Percentiles rank a stretch among this genome's conserved stretches.
phyloP scores from a whole-genome alignment of 2,888 invertebrate genomes.

The Protodeltote pygarga region DNA sequence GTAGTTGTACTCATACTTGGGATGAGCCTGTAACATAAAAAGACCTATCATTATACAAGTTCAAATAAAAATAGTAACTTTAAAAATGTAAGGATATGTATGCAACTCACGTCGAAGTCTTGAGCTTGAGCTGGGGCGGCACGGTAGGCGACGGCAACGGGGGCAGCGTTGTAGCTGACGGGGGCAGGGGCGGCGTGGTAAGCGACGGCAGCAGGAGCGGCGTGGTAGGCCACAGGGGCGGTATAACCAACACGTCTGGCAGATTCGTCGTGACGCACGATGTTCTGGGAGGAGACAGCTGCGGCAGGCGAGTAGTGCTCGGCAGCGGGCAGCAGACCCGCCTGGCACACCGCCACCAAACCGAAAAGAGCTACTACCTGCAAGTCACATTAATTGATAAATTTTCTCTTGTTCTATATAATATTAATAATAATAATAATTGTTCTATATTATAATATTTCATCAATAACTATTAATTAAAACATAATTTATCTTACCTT shows the following conservation, averaged over 20 bases:
- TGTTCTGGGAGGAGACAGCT: constrained; percentile 65
- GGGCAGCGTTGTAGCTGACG: constrained; percentile 75
- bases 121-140: constrained; percentile 35
- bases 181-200: constrained; percentile 15
- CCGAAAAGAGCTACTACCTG: no score
- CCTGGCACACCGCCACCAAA: no score
- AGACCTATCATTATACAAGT: not conserved
- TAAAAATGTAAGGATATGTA: not conserved
- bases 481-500: constrained; percentile 39
- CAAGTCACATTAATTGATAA: no score
- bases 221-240: constrained; percentile 50
- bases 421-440: no score
- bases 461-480: not conserved
- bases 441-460: not conserved
- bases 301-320: constrained; percentile 63
- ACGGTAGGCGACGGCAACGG: constrained; percentile 51
- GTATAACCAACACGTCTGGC: constrained; percentile 46
- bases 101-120: constrained; percentile 24
- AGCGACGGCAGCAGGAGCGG: constrained; percentile 48
- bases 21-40: constrained; percentile 59
- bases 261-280: constrained; percentile 64
- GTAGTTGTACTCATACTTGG: constrained; percentile 79
- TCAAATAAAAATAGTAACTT: not conserved
- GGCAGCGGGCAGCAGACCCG: no score
- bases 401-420: no score